Conservation (phyloP, 2,888 invertebrate species). For the Drosophila lutescens region DNA sequence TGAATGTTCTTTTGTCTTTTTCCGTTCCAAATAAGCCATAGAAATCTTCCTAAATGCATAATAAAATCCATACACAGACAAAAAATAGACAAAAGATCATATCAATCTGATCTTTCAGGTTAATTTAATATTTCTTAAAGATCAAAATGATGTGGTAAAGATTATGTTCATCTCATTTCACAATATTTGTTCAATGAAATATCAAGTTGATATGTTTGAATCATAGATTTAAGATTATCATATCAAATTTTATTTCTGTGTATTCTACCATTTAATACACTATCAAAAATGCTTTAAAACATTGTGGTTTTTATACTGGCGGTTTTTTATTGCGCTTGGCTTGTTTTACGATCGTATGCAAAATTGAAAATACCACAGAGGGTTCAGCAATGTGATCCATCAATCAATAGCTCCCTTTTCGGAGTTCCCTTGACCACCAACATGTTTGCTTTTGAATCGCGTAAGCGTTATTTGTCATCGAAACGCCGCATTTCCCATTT, state of each 20-base stretch:
- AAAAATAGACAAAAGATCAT: no score
- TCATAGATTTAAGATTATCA: no score
- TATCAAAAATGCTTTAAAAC: constrained; percentile 19
- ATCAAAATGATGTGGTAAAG: no score
- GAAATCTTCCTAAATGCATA: not conserved
- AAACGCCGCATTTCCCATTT: constrained; percentile 54
- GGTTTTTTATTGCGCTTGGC: constrained; percentile 37
- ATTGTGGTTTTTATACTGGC: not conserved
- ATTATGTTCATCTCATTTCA: no score
- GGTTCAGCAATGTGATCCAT: not conserved
- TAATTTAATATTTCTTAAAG: no score
- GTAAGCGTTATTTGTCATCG: constrained; percentile 55
- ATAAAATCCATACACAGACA: no score
- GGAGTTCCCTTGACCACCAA: constrained; percentile 14
- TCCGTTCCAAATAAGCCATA: no score
- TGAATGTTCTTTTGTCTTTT: not conserved
- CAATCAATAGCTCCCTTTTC: not conserved
- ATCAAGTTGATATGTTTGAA: no score
- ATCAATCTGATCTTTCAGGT: no score
- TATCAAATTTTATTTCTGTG: no score
- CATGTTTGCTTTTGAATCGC: constrained; percentile 14
- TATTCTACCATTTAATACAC: not conserved
- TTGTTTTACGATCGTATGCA: constrained; percentile 53
- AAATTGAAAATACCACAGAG: constrained; percentile 1
- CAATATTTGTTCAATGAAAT: no score